A percentile compares a stretch with the other conserved stretches of the same genome.
These are phyloP conservation scores for Halcyon leucocephala DNA, from an alignment of 2,797 vertebrate genomes.

Conservation along the genomic window DNA sequence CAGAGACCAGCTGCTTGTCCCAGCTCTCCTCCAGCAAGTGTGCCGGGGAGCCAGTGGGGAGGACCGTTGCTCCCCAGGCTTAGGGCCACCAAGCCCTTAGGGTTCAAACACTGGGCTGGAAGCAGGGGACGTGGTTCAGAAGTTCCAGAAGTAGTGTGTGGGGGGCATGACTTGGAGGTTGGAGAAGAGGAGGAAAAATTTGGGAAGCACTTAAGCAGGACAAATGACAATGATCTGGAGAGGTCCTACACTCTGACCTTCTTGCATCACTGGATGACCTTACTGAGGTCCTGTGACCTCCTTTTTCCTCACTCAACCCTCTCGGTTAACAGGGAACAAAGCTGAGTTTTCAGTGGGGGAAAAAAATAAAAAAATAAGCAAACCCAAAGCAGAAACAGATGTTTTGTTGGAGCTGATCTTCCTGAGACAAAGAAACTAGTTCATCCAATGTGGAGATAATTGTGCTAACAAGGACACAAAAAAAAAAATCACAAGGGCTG, in stretches of 20 bases:
- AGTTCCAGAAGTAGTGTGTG: neutral
- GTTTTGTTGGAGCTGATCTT: neutral
- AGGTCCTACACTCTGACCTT: neutral
- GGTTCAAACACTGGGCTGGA: rapidly evolving
- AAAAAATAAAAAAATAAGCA: neutral
- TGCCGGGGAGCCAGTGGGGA: neutral
- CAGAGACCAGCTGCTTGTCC: rapidly evolving
- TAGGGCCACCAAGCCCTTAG: neutral
- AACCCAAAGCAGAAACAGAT: constrained; percentile 40
- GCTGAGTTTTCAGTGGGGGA: neutral
- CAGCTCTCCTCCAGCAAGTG: neutral
- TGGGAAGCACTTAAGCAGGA: neutral
- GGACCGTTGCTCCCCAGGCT: neutral
- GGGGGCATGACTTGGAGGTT: neutral
- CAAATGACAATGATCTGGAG: neutral
- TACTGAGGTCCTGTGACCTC: neutral
- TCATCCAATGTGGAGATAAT: neutral
- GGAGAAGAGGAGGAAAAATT: neutral
- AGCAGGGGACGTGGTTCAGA: neutral
- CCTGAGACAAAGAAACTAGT: neutral
- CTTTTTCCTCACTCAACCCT: neutral
- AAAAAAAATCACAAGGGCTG: neutral
- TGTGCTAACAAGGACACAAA: neutral
- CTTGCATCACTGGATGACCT: neutral
- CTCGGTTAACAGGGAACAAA: neutral